phyloP scores from a whole-genome alignment of 2,113 vertebrate genomes.

The Lophius piscatorius region DNA sequence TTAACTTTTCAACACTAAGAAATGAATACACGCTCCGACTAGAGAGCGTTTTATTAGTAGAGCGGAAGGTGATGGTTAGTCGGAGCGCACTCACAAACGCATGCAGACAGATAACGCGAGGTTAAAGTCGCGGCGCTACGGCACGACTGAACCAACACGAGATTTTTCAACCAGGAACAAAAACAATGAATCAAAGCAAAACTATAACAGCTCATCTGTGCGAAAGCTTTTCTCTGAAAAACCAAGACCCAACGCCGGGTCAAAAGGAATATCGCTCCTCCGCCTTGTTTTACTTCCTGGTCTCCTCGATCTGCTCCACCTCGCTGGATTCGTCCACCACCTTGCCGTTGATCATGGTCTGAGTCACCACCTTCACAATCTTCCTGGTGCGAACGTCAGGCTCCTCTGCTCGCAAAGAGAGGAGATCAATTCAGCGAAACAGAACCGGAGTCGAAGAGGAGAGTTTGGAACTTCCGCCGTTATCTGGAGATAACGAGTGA shows the following conservation, averaged over 20 bases:
- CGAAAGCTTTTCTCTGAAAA: too few species aligned
- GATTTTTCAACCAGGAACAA: too few species aligned
- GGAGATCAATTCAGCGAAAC: background rate
- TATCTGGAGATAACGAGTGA: background rate
- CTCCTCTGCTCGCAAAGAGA: conserved; percentile 68
- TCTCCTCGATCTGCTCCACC: conserved; percentile 82
- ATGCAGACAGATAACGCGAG: too few species aligned
- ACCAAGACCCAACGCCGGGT: too few species aligned
- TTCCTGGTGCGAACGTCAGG: conserved; percentile 82
- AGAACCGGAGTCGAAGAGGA: background rate
- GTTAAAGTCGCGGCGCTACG: too few species aligned
- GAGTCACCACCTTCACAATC: conserved; percentile 85
- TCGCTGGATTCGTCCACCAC: conserved; percentile 84
- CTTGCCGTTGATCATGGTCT: conserved; percentile 84
- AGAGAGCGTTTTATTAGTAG: conserved; percentile 11
- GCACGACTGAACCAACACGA: too few species aligned
- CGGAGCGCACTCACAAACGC: too few species aligned
- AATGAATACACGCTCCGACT: conserved; percentile 41
- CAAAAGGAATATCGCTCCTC: too few species aligned
- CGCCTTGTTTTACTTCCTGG: conserved; percentile 68
- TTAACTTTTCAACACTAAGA: conserved; percentile 31
- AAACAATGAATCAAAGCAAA: too few species aligned
- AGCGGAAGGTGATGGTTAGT: conserved; percentile 34
- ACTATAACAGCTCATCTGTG: too few species aligned
- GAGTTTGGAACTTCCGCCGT: too few species aligned